Evolutionary conservation across 2,113 vertebrate species (phyloP).

Genomic region (Pomatostomus ruficeps): DNA sequence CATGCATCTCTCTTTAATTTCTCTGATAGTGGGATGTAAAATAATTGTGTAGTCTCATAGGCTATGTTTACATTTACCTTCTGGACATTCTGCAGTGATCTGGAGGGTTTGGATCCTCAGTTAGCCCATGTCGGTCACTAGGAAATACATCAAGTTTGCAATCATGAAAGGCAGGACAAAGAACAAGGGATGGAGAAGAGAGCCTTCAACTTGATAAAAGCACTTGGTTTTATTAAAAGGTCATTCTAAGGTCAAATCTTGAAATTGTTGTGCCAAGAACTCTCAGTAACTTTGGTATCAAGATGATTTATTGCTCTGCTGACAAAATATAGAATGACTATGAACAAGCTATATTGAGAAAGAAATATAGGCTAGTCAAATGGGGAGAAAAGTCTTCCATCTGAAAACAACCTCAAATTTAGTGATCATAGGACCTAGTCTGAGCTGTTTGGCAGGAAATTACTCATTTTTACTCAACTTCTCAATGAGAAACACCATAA

Average conservation of each 20-base stretch:
- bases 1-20: neutral
- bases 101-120: neutral
- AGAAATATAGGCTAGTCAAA: neutral
- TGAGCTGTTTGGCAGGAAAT: neutral
- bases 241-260: neutral
- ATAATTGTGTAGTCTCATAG: neutral
- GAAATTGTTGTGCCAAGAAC: neutral
- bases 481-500: neutral
- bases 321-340: neutral
- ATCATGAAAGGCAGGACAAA: neutral
- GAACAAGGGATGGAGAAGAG: neutral
- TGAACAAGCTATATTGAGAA: neutral
- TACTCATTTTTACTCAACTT: neutral
- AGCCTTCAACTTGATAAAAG: neutral
- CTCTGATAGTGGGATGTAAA: neutral
- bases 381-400: neutral
- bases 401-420: neutral
- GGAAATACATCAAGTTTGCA: neutral
- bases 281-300: neutral
- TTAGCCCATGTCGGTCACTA: accelerated
- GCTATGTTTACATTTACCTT: neutral
- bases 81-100: neutral
- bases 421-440: neutral
- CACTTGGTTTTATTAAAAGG: neutral
- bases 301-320: neutral